Evolutionary conservation across 1,140 invertebrate genomes (phyloP).

Genomic region (Drosophila fuyamai): DNA sequence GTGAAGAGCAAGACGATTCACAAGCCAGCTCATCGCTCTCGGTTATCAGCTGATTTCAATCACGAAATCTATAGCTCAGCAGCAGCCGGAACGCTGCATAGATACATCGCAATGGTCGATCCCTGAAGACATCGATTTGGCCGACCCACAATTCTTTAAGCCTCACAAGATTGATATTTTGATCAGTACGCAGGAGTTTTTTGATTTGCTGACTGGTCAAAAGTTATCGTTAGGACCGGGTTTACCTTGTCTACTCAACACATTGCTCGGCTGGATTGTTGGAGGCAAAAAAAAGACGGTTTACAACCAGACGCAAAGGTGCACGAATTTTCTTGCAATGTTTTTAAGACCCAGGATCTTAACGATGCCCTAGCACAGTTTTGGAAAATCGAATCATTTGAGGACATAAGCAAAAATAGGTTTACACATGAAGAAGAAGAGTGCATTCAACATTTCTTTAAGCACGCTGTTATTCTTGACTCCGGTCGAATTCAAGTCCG

Average conservation of each 20-base stretch:
- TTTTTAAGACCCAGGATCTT: too few species aligned
- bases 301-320: neutral
- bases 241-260: neutral
- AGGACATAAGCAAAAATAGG: slow-evolving; percentile 1
- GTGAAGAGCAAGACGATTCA: neutral
- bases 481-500: slow-evolving; percentile 1
- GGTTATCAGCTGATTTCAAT: neutral
- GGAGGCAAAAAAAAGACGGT: too few species aligned
- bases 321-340: neutral
- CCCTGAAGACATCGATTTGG: too few species aligned
- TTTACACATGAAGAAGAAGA: slow-evolving; percentile 1
- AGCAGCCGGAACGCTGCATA: neutral
- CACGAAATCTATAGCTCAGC: neutral
- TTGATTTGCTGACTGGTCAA: too few species aligned
- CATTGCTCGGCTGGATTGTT: neutral
- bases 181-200: too few species aligned
- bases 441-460: slow-evolving; percentile 1
- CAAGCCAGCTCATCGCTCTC: neutral
- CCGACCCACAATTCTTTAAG: too few species aligned
- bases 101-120: too few species aligned
- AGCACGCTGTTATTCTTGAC: neutral
- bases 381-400: slow-evolving; percentile 1
- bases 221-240: too few species aligned
- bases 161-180: too few species aligned
- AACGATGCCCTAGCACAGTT: neutral